A percentile compares a stretch with the other conserved stretches of the same genome.
These are phyloP conservation scores for Orgyia antiqua DNA, from an alignment of 2,888 invertebrate species.

Conservation along the genomic window DNA sequence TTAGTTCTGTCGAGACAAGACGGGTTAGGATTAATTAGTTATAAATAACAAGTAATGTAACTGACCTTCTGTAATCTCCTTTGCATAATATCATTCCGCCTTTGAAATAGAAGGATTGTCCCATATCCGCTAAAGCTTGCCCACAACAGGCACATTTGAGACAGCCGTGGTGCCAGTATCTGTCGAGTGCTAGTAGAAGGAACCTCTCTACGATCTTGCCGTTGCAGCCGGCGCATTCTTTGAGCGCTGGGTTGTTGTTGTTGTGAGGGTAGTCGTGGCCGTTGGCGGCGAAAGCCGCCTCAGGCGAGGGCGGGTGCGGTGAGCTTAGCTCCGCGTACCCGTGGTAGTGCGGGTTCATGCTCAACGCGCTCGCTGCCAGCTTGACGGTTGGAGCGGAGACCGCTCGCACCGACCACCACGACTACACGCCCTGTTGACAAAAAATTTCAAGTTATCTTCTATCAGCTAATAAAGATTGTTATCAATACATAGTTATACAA, in stretches of 20 bases:
- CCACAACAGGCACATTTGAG: conserved; percentile 96
- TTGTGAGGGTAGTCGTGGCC: conserved; percentile 80
- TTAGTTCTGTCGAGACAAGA: conserved; percentile 39
- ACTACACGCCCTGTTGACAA: conserved; percentile 71
- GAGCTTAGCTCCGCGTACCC: conserved; percentile 89
- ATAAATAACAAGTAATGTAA: conserved; percentile 1
- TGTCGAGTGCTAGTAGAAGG: conserved; percentile 93
- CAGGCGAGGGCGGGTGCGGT: conserved; percentile 86
- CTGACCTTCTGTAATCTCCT: conserved; percentile 96
- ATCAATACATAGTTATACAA: background rate
- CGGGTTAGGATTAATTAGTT: conserved; percentile 26
- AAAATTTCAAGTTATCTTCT: background rate
- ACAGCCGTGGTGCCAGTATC: conserved; percentile 97
- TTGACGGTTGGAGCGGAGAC: conserved; percentile 83
- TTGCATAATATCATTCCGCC: conserved; percentile 97
- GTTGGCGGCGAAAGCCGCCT: conserved; percentile 82
- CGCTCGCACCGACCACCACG: conserved; percentile 71
- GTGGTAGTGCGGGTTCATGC: conserved; percentile 95
- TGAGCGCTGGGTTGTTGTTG: conserved; percentile 80
- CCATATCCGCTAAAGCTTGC: conserved; percentile 93
- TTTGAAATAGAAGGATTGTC: conserved; percentile 94
- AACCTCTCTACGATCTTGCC: conserved; percentile 95
- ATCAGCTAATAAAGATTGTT: no score
- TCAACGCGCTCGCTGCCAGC: conserved; percentile 91
- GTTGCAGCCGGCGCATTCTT: conserved; percentile 94